Base-by-base conservation (phyloP, 2,888 invertebrate genomes). In the Therioaphis trifolii region DNA sequence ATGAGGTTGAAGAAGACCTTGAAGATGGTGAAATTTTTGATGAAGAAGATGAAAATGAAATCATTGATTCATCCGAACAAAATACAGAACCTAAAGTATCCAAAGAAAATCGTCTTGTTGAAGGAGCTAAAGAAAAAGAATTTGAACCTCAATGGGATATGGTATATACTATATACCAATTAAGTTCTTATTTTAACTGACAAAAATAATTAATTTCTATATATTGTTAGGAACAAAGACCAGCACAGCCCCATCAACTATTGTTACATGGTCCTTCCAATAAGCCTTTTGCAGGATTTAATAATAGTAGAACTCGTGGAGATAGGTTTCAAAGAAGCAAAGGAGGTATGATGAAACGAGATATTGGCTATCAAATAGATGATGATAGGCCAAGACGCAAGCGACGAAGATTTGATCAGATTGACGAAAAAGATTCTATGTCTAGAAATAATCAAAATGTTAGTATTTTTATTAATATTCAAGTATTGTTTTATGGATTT, bases 11-110 rank as follows among this genome's bases (percentile, higher is more conserved):
- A 68, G 91, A 93, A 87, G 95, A 95, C 88, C 91, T 95, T 86
- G 96, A 96, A 89, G 96, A 96, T 88, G 96, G 96, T 72, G 96
- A 96, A 89, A 95, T 96, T 86, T 95, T 95, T 86, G 92, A 92
- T 71, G 92, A 92, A 86, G 92, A 92, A 75, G 92, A 92, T 86
- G 91, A 91, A 71, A 69, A 21, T 72, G 79, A 77, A 46, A 52
- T 82, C 18, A 61, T 15, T 35, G 72, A 85, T 35, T 66, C 63
- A 55, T 46, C 63, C 43, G 58, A 76, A 58, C 29, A 69, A 76
- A 69, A 12, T 77, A 63, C 66, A 58, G 49, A 55, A 68, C 46
- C 35, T 18, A 78, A 77, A 68, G 14, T 18, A 35, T 76, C 14
- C 24, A 84, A 85, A 52, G 84, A 75, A 46, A 61, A 76, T 61